Evolutionary conservation across 2,113 vertebrate genomes (phyloP).

Genomic region (Apteryx mantelli): DNA sequence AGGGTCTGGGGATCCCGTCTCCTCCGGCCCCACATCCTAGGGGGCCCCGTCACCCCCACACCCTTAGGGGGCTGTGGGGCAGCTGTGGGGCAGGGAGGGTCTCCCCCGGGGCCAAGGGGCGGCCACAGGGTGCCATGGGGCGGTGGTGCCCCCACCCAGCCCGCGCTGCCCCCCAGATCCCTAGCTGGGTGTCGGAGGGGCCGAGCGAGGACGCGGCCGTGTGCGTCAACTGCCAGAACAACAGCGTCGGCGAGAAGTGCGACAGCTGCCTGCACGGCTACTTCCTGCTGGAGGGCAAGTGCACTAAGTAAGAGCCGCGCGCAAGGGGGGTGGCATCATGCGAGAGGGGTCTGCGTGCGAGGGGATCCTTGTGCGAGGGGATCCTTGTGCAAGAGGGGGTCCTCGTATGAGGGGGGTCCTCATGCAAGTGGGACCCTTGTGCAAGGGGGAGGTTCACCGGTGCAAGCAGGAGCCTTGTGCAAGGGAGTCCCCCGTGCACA

Average conservation of each 20-base stretch:
- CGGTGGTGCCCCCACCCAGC: background rate
- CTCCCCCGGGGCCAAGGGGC: too few species aligned
- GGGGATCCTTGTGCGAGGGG: too few species aligned
- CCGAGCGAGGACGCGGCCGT: slow-evolving; percentile 87
- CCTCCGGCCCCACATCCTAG: too few species aligned
- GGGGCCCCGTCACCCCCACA: too few species aligned
- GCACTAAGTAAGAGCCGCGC: slow-evolving; percentile 82
- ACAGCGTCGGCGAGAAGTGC: slow-evolving; percentile 90
- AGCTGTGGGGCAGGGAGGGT: too few species aligned
- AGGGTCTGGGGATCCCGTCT: too few species aligned
- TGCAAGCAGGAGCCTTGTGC: background rate
- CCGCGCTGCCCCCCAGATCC: slow-evolving; percentile 72
- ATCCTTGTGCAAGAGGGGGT: background rate
- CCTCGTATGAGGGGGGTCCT: background rate
- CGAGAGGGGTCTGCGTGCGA: too few species aligned
- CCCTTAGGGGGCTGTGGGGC: too few species aligned
- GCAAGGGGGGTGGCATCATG: too few species aligned
- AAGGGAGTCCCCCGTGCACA: background rate
- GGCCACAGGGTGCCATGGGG: too few species aligned
- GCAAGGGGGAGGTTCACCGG: background rate
- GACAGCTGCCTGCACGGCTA: slow-evolving; percentile 90
- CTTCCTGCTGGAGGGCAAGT: slow-evolving; percentile 89
- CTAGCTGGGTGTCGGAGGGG: slow-evolving; percentile 85
- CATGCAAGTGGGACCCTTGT: too few species aligned
- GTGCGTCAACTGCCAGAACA: slow-evolving; percentile 92